Conservation (phyloP, 2,113 vertebrate genomes). For the Oncorhynchus nerka region DNA sequence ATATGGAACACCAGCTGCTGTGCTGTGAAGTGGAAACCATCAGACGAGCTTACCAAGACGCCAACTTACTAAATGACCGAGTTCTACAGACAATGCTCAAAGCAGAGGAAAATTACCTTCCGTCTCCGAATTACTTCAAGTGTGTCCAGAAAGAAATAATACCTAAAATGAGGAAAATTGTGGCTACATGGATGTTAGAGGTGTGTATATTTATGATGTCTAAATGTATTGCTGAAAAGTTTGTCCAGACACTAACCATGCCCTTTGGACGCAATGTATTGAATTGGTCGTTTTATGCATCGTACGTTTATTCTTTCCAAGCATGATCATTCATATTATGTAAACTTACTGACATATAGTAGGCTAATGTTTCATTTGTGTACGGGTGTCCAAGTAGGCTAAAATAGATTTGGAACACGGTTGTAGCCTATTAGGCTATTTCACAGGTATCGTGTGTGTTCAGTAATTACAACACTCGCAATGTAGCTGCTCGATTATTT, state of each 20-base stretch:
- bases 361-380: neutral
- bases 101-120: slow-evolving; percentile 92
- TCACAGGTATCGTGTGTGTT: neutral
- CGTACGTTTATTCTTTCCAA: neutral
- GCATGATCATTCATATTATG: neutral
- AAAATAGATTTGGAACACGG: neutral
- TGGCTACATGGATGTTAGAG: slow-evolving; percentile 98
- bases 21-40: slow-evolving; percentile 97
- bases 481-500: neutral
- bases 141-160: slow-evolving; percentile 95
- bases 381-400: neutral
- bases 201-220: slow-evolving; percentile 71
- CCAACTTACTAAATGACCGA: slow-evolving; percentile 92
- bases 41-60: slow-evolving; percentile 91
- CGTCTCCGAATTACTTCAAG: slow-evolving; percentile 95
- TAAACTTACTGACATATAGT: neutral
- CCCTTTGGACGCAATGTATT: slow-evolving; percentile 52
- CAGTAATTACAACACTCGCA: neutral
- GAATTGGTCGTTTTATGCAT: slow-evolving; percentile 7
- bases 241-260: slow-evolving; percentile 43
- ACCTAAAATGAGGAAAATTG: slow-evolving; percentile 97
- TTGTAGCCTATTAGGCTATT: neutral
- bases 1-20: slow-evolving; percentile 96
- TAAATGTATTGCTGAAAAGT: slow-evolving; percentile 30
- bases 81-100: slow-evolving; percentile 92